Conservation (phyloP, 1,140 invertebrate species). For the Meloidogyne floridensis region DNA sequence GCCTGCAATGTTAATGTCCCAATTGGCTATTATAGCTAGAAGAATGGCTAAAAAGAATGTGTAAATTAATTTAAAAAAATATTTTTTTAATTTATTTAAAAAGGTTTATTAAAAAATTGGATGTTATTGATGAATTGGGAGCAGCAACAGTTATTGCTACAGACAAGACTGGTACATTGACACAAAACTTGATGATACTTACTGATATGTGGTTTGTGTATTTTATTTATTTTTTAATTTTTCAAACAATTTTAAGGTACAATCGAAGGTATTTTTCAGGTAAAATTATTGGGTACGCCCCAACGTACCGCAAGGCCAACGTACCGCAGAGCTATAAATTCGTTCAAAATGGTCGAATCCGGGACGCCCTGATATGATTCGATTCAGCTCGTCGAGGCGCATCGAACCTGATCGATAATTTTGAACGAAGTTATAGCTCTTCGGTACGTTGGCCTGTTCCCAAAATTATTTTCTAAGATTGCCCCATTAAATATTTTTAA, state of each 20-base stretch:
- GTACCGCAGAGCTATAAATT: too few relatives aligned
- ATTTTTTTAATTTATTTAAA: background rate
- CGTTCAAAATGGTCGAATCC: too few relatives aligned
- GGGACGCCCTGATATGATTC: too few relatives aligned
- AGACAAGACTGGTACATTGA: constrained; percentile 98
- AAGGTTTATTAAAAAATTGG: constrained; percentile 70
- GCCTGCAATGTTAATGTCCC: constrained; percentile 98
- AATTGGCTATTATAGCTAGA: constrained; percentile 93
- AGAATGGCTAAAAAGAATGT: constrained; percentile 96
- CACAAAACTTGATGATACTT: constrained; percentile 98
- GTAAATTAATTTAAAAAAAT: constrained; percentile 81
- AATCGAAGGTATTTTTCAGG: constrained; percentile 51
- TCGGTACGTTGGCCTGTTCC: too few relatives aligned
- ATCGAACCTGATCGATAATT: too few relatives aligned
- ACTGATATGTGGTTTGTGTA: constrained; percentile 71
- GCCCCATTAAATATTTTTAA: constrained; percentile 14
- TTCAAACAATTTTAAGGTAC: constrained; percentile 30
- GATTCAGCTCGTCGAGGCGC: too few relatives aligned
- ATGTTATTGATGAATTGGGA: constrained; percentile 95
- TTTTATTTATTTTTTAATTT: background rate
- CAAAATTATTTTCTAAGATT: too few relatives aligned
- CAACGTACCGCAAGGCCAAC: too few relatives aligned
- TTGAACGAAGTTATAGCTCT: too few relatives aligned
- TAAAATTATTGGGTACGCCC: too few relatives aligned
- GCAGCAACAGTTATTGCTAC: constrained; percentile 96